phyloP scores from a whole-genome alignment of 2,113 vertebrate genomes.

The Ardeotis arabs region DNA sequence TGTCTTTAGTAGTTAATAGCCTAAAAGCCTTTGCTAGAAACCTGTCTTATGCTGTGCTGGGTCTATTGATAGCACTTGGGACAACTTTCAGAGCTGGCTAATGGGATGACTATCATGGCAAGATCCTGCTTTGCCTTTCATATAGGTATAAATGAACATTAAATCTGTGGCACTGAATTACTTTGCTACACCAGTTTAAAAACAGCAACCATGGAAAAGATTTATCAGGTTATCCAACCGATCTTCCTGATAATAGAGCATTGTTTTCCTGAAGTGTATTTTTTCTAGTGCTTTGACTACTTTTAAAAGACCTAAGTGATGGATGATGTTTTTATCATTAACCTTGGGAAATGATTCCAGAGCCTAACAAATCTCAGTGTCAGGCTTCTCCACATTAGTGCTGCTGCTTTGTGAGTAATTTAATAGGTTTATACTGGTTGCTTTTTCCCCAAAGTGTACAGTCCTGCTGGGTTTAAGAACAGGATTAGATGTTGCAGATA shows the following conservation, averaged over 20 bases:
- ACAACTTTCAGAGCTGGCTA: not conserved
- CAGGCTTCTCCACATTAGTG: conserved; percentile 1
- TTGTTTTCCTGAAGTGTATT: conserved; percentile 20
- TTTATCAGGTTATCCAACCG: not conserved
- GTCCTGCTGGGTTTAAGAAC: not conserved
- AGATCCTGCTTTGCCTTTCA: not conserved
- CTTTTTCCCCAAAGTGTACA: not conserved
- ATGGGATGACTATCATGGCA: not conserved
- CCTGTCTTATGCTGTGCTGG: not conserved
- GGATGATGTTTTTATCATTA: conserved; percentile 56
- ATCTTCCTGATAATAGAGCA: conserved; percentile 17
- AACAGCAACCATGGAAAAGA: not conserved
- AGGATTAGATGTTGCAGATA: not conserved
- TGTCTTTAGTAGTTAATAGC: not conserved
- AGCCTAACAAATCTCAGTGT: conserved; percentile 34
- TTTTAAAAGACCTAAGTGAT: conserved; percentile 43
- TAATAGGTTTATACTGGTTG: not conserved
- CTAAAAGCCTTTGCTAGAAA: not conserved
- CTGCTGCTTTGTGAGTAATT: conserved; percentile 12
- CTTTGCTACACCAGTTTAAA: not conserved
- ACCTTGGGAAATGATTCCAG: conserved; percentile 20
- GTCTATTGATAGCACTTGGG: not conserved
- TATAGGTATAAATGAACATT: not conserved
- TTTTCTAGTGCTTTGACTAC: conserved; percentile 10
- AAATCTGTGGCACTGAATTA: not conserved